phyloP scores from a whole-genome alignment of 2,797 vertebrate genomes.

The Acrossocheilus wenchowensis region DNA sequence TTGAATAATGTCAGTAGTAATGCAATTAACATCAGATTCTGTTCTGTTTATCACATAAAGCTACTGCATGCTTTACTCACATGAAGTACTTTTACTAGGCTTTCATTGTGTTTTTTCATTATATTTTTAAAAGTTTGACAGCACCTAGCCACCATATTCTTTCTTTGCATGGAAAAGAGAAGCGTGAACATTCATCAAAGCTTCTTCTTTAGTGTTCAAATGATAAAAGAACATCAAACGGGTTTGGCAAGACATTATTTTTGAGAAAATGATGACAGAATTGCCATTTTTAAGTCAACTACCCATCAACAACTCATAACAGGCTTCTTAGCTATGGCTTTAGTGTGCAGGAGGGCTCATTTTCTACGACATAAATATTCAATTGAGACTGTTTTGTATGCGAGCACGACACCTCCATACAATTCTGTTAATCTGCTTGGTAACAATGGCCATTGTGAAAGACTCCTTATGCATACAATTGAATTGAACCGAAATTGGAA shows the following conservation, averaged over 20 bases:
- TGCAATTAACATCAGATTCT: neutral
- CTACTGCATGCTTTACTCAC: neutral
- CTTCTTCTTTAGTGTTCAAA: neutral
- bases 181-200: neutral
- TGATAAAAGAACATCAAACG: neutral
- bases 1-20: neutral
- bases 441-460: slow-evolving; percentile 35
- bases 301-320: neutral
- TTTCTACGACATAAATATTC: slow-evolving; percentile 12
- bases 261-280: neutral
- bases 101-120: neutral
- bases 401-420: slow-evolving; percentile 8
- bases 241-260: neutral
- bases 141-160: neutral
- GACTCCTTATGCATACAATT: slow-evolving; percentile 5
- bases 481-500: slow-evolving; percentile 27
- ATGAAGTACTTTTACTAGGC: neutral
- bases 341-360: neutral
- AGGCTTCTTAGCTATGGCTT: slow-evolving; percentile 8
- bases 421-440: slow-evolving; percentile 41
- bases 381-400: slow-evolving; percentile 7
- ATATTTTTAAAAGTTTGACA: neutral
- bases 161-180: neutral
- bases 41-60: neutral
- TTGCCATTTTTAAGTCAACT: neutral